A percentile compares a stretch with the other conserved stretches of the same genome.
Conservation (phyloP, 2,888 invertebrate genomes). For the Vesta saturnalis region DNA sequence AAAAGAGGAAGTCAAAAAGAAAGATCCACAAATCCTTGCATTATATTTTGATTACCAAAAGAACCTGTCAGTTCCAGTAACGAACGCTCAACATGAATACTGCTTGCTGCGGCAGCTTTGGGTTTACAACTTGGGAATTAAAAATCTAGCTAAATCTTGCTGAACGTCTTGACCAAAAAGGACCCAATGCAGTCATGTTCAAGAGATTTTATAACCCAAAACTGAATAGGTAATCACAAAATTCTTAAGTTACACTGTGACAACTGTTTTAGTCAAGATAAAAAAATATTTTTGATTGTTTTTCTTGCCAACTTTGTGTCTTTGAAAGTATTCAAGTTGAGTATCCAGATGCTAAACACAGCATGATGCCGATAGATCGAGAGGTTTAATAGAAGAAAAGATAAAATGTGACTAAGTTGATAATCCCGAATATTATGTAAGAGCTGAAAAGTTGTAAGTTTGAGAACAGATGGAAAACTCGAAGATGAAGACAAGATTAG, state of each 20-base stretch:
- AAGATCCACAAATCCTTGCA: too few relatives aligned
- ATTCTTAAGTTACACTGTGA: not conserved
- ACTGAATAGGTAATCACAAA: not conserved
- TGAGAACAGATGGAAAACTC: not conserved
- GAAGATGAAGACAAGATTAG: not conserved
- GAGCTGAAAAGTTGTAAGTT: not conserved
- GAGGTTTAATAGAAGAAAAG: not conserved
- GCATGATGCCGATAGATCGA: not conserved
- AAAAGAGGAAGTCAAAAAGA: too few relatives aligned
- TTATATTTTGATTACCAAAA: not conserved
- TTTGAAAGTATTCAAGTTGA: not conserved
- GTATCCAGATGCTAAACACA: not conserved
- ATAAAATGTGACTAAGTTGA: not conserved
- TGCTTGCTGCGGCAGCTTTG: not conserved
- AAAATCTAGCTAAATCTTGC: not conserved
- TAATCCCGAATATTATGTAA: not conserved
- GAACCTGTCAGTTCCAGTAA: not conserved
- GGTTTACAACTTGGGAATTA: too few relatives aligned
- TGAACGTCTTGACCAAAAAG: not conserved
- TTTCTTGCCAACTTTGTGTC: not conserved
- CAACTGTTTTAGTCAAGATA: not conserved
- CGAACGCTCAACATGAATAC: not conserved
- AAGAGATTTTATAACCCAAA: not conserved
- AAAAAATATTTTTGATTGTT: not conserved
- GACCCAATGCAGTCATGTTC: not conserved